phyloP scores from a whole-genome alignment of 2,113 vertebrate genomes.

The Seriola aureovittata region DNA sequence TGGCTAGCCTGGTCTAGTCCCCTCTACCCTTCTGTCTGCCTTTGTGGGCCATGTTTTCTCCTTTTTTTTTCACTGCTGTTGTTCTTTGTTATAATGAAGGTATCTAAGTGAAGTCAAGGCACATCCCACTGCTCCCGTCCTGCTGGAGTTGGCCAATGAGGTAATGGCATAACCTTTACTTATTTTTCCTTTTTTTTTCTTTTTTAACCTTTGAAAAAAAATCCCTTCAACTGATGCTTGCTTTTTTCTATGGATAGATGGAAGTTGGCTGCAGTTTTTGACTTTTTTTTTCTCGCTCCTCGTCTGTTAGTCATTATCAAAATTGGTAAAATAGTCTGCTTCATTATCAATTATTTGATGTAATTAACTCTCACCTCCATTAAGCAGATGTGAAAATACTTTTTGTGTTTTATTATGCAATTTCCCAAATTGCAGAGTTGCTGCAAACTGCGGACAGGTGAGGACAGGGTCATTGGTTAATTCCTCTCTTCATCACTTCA shows the following conservation, averaged over 20 bases:
- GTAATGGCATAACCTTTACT: conserved; percentile 83
- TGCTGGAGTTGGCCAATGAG: conserved; percentile 96
- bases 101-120: conserved; percentile 89
- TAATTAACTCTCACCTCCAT: conserved; percentile 87
- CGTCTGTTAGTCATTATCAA: conserved; percentile 92
- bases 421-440: conserved; percentile 85
- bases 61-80: conserved; percentile 65
- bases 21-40: conserved; percentile 86
- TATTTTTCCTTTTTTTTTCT: conserved; percentile 10
- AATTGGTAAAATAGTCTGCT: conserved; percentile 90
- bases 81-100: conserved; percentile 87
- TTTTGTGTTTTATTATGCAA: conserved; percentile 81
- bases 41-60: conserved; percentile 68
- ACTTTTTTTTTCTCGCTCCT: conserved; percentile 32
- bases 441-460: conserved; percentile 81
- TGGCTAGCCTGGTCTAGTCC: conserved; percentile 84
- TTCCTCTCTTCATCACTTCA: conserved; percentile 63
- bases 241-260: conserved; percentile 51
- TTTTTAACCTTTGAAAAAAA: conserved; percentile 27
- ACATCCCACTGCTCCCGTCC: conserved; percentile 89
- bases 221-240: conserved; percentile 4
- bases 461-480: conserved; percentile 79
- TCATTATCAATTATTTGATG: conserved; percentile 93
- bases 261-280: conserved; percentile 80
- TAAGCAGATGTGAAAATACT: conserved; percentile 87